These are phyloP conservation scores for Octopus bimaculoides DNA, from an alignment of 1,140 invertebrate species.

Conservation along the genomic window DNA sequence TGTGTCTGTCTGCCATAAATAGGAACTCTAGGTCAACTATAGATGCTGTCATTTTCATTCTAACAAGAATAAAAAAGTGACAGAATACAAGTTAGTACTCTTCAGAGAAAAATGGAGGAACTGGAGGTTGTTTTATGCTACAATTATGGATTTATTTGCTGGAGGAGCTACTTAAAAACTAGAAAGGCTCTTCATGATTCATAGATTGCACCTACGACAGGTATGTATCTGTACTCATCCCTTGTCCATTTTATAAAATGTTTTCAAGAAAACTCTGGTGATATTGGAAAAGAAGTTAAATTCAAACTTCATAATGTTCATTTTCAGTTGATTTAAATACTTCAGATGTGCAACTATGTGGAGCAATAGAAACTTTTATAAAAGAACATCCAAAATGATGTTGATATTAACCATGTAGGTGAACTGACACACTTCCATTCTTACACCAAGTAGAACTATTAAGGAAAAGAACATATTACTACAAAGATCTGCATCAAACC, in stretches of 20 bases:
- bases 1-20: slow-evolving; percentile 7
- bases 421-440: slow-evolving; percentile 1
- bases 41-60: slow-evolving; percentile 4
- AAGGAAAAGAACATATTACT: background rate
- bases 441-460: background rate
- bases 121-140: slow-evolving; percentile 4
- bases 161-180: background rate
- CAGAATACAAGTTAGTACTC: slow-evolving; percentile 4
- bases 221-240: background rate
- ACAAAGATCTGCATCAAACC: background rate
- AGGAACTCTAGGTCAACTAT: slow-evolving; percentile 2
- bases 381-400: background rate
- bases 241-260: background rate
- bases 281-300: slow-evolving; percentile 5
- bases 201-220: slow-evolving; percentile 1
- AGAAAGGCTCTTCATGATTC: background rate
- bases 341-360: no score
- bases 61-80: slow-evolving; percentile 4
- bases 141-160: slow-evolving; percentile 4
- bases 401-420: background rate
- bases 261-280: slow-evolving; percentile 4
- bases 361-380: background rate
- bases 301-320: background rate
- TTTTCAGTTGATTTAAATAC: background rate
- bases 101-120: slow-evolving; percentile 1